Percentiles rank a stretch among this genome's conserved stretches.
Conservation (phyloP, 2,888 invertebrate species). For the Polymixis flavicincta region DNA sequence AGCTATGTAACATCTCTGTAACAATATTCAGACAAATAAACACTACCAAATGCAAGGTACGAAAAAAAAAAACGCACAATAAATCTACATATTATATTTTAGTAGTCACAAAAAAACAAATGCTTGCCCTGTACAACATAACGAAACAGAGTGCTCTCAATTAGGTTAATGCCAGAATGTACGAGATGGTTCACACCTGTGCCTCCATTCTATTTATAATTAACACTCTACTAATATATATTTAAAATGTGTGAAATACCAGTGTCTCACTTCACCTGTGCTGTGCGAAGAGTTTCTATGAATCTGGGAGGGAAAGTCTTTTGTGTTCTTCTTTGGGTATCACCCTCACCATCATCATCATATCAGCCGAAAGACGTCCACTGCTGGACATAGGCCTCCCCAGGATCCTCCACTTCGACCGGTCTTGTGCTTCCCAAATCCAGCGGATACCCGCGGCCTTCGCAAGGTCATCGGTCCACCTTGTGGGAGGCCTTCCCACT, state of each 20-base stretch:
- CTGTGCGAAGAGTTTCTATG: conserved; percentile 33
- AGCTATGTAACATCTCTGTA: too few relatives aligned
- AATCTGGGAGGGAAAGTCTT: neutral
- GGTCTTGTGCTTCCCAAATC: too few relatives aligned
- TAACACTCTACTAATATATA: conserved; percentile 37
- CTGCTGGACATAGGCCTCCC: too few relatives aligned
- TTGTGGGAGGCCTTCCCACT: too few relatives aligned
- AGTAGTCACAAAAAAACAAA: conserved; percentile 42
- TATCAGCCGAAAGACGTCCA: too few relatives aligned
- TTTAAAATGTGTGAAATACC: conserved; percentile 42
- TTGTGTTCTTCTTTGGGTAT: neutral
- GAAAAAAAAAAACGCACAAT: conserved; percentile 19
- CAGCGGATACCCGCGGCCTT: too few relatives aligned
- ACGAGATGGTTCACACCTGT: conserved; percentile 65
- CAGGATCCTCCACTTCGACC: too few relatives aligned
- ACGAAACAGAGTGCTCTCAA: conserved; percentile 57
- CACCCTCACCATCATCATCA: neutral
- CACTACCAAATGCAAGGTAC: neutral
- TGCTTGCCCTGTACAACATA: conserved; percentile 33
- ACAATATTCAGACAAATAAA: neutral
- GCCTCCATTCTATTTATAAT: conserved; percentile 62
- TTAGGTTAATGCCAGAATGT: conserved; percentile 60
- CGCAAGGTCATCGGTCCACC: too few relatives aligned
- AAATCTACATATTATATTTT: conserved; percentile 40
- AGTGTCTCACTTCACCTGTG: conserved; percentile 33